These are phyloP conservation scores for Volucella inanis DNA, from an alignment of 2,888 invertebrate species.

Conservation along the genomic window DNA sequence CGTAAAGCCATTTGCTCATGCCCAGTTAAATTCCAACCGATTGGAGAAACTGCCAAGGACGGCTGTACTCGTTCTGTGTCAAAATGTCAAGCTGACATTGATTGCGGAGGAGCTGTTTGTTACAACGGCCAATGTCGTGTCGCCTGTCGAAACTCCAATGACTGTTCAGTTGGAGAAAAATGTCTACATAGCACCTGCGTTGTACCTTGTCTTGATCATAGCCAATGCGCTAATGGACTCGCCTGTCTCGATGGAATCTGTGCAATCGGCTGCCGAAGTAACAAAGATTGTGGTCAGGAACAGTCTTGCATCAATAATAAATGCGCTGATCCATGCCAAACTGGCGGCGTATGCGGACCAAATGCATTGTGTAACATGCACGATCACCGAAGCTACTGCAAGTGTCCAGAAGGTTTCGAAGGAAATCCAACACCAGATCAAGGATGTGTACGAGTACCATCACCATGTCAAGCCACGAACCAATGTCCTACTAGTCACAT, in stretches of 20 bases:
- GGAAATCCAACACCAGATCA: conserved; percentile 94
- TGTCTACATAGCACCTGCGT: conserved; percentile 91
- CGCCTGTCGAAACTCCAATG: conserved; percentile 89
- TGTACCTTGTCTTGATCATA: conserved; percentile 91
- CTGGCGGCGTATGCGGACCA: conserved; percentile 90
- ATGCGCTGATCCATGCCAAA: conserved; percentile 92
- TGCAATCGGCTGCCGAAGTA: conserved; percentile 91
- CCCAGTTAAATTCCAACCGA: conserved; percentile 89
- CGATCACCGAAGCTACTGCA: conserved; percentile 90
- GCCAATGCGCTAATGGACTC: conserved; percentile 90
- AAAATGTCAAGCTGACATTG: conserved; percentile 87
- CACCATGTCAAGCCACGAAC: conserved; percentile 86
- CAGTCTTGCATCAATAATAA: conserved; percentile 93
- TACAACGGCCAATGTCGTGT: conserved; percentile 92
- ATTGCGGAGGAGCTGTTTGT: conserved; percentile 92
- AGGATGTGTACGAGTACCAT: conserved; percentile 93
- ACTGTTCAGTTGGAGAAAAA: conserved; percentile 91
- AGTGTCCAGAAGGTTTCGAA: conserved; percentile 92
- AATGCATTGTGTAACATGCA: conserved; percentile 91
- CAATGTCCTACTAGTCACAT: conserved; percentile 91
- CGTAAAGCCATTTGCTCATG: conserved; percentile 92
- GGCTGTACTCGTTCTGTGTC: conserved; percentile 89
- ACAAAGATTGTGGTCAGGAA: conserved; percentile 89
- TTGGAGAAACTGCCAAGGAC: conserved; percentile 85
- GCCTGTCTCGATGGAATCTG: conserved; percentile 92